Conservation (phyloP, 2,888 invertebrate genomes). For the Drosophila tripunctata region DNA sequence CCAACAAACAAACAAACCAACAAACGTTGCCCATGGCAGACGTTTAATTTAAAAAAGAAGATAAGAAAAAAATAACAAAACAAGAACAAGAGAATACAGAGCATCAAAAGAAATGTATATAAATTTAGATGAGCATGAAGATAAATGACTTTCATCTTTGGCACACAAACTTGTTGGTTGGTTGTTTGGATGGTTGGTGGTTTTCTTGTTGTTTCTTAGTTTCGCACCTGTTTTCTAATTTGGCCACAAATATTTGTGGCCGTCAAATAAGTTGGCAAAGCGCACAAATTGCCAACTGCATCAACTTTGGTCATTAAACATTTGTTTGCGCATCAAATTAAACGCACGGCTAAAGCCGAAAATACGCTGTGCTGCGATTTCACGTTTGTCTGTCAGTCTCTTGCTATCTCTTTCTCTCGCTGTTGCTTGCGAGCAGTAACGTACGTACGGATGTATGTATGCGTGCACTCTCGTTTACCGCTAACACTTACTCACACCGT, state of each 20-base stretch:
- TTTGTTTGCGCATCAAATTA: slow-evolving; percentile 77
- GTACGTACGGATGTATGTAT: too few relatives aligned
- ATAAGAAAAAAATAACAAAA: neutral
- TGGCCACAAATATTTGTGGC: slow-evolving; percentile 64
- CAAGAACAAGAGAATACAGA: too few relatives aligned
- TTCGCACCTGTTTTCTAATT: slow-evolving; percentile 57
- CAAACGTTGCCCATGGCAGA: slow-evolving; percentile 11
- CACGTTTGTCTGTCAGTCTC: neutral
- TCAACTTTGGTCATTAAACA: slow-evolving; percentile 71
- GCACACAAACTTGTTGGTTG: neutral
- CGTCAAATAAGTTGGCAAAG: slow-evolving; percentile 21
- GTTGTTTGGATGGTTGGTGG: too few relatives aligned
- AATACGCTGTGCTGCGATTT: slow-evolving; percentile 29
- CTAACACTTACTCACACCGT: slow-evolving; percentile 63
- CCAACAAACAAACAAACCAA: slow-evolving; percentile 1
- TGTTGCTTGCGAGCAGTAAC: neutral
- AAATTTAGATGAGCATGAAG: slow-evolving; percentile 3
- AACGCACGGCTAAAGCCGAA: slow-evolving; percentile 56
- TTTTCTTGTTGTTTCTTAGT: neutral
- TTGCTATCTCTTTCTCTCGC: neutral
- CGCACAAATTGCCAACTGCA: slow-evolving; percentile 36
- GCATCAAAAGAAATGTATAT: neutral
- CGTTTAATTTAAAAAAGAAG: slow-evolving; percentile 6
- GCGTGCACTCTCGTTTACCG: slow-evolving; percentile 34
- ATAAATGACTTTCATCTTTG: slow-evolving; percentile 13